Evolutionary conservation across 2,797 vertebrate genomes (phyloP).

Genomic region (Malacoctenus gilli): DNA sequence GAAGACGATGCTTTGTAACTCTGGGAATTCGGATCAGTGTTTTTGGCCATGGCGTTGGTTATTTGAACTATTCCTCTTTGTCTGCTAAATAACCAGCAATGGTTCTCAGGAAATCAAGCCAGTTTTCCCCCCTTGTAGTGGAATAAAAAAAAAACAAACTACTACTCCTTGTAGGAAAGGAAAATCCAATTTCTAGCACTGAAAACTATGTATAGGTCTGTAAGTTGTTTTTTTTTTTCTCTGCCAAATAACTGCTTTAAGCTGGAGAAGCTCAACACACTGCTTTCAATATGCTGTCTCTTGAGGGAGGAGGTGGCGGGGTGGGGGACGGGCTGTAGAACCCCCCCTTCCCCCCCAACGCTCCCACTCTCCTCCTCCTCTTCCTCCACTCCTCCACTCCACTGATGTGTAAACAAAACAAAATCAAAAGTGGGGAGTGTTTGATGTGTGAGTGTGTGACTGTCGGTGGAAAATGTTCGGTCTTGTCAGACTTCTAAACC

Average conservation of each 20-base stretch:
- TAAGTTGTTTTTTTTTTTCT: constrained; percentile 86
- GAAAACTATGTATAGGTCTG: constrained; percentile 94
- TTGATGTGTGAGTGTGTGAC: constrained; percentile 58
- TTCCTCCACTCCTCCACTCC: constrained; percentile 65
- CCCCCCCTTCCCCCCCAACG: too few species aligned
- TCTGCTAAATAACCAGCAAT: constrained; percentile 98
- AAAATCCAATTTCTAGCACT: constrained; percentile 98
- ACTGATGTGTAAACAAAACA: constrained; percentile 25
- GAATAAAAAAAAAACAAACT: constrained; percentile 79
- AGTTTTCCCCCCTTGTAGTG: constrained; percentile 86
- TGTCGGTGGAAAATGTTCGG: constrained; percentile 82
- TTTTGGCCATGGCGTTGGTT: constrained; percentile 89
- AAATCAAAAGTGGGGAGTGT: constrained; percentile 62
- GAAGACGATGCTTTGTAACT: constrained; percentile 96
- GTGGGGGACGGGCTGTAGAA: constrained; percentile 77
- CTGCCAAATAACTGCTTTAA: constrained; percentile 99
- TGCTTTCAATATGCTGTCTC: constrained; percentile 93
- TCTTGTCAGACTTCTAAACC: constrained; percentile 81
- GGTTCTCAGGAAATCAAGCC: constrained; percentile 99
- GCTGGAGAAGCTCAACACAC: constrained; percentile 92
- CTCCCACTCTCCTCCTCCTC: constrained; percentile 70
- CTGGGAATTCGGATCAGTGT: constrained; percentile 99
- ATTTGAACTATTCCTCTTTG: constrained; percentile 90
- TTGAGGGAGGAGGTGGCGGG: constrained; percentile 13
- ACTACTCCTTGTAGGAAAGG: constrained; percentile 94